Base-by-base conservation (phyloP, 2,888 invertebrate genomes). In the Hipparchia semele region DNA sequence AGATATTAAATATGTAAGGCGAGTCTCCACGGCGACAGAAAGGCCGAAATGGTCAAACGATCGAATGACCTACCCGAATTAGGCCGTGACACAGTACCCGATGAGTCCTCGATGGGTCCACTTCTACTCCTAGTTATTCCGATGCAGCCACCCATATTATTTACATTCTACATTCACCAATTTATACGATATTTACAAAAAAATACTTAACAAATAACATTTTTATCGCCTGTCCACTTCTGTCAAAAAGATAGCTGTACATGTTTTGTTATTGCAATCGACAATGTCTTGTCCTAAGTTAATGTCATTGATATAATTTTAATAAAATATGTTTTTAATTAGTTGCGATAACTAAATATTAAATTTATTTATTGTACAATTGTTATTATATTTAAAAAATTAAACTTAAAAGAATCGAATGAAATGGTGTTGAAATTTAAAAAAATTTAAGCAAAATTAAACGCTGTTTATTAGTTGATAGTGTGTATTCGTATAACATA, bases 131-230 rank as follows among this genome's bases (percentile, higher is more conserved):
- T 96, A 88, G 96, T 96, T 90, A 97, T 96, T 90, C 97, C 97
- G 94, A 97, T 97, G 94, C 98, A 97, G 89, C 97, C 97, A 91
- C 98, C 98, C 98, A 97, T 97, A 94, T 92, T 96, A 95, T 91
- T 94, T 89, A 92, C 93, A 94, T 94, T 94, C 89, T 93, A 89
- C 81, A 87, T 84, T 86, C 79, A 77, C 86, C 84, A 85, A 87
- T 89, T 86, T 89, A 88, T 79, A 83, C 87, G 87, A 87, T 90
- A 91, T 91, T 90, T 90, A 90, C 88, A 90, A 91, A 89, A 90
- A 90, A 89, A 87, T 53, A 12, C 85, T 83, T 89, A 89, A 87
- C 90, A 92, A 91, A 91, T 91, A 92, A 89, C 92, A 93, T 91
- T 90, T 65, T 87, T 85, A 86, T 86, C 86, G 89, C 86, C 86